phyloP scores from a whole-genome alignment of 2,888 invertebrate genomes.

The Schrankia costaestrigalis region DNA sequence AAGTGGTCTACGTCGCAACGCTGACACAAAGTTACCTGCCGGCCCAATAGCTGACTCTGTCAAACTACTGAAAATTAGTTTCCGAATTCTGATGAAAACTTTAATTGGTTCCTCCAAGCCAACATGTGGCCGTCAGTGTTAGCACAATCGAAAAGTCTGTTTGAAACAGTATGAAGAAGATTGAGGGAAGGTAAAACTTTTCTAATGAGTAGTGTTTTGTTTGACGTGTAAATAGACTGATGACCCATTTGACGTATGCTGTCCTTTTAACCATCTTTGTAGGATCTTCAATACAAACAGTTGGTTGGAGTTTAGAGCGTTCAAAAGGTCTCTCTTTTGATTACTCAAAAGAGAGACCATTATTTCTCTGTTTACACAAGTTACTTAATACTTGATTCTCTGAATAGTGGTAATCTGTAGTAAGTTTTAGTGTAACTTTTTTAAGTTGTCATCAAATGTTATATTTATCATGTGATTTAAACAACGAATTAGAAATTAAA shows the following conservation, averaged over 20 bases:
- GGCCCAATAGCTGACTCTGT: constrained; percentile 66
- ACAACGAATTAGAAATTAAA: too few relatives aligned
- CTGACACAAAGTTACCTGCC: constrained; percentile 53
- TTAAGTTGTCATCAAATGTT: too few relatives aligned
- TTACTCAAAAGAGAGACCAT: too few relatives aligned
- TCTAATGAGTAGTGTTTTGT: constrained; percentile 39
- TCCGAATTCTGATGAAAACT: constrained; percentile 73
- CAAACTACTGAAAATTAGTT: constrained; percentile 77
- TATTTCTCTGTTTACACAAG: too few relatives aligned
- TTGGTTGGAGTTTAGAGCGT: too few relatives aligned
- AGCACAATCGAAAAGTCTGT: constrained; percentile 54
- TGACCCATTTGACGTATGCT: constrained; percentile 7
- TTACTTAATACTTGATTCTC: too few relatives aligned
- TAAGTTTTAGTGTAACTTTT: too few relatives aligned
- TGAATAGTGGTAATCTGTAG: too few relatives aligned
- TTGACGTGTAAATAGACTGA: constrained; percentile 28
- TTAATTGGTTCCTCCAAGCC: constrained; percentile 75
- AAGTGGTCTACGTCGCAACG: constrained; percentile 39
- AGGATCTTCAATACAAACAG: too few relatives aligned
- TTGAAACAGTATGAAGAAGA: constrained; percentile 24
- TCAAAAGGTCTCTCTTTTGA: too few relatives aligned
- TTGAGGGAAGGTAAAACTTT: constrained; percentile 42
- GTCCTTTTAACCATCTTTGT: too few relatives aligned
- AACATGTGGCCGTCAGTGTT: constrained; percentile 61
- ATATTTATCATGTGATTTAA: too few relatives aligned